phyloP scores from a whole-genome alignment of 2,888 invertebrate genomes.

The Acanthococcus lagerstroemiae region DNA sequence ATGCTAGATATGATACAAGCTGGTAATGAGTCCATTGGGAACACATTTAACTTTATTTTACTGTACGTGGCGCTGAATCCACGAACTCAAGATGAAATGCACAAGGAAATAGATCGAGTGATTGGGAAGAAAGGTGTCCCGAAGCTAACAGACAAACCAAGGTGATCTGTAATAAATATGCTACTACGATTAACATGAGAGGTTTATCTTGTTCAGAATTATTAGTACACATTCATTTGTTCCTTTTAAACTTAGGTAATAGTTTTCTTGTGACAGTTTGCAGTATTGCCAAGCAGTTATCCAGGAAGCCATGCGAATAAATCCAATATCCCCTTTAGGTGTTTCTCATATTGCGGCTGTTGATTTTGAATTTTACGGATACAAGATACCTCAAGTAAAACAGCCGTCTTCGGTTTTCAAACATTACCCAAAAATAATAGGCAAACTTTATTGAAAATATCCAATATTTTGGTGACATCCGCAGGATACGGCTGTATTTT shows the following conservation, averaged over 20 bases:
- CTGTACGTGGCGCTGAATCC: conserved; percentile 2
- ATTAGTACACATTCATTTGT: not conserved
- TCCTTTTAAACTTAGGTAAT: not conserved
- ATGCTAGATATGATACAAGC: conserved; percentile 12
- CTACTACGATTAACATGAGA: too few relatives aligned
- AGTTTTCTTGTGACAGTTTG: not conserved
- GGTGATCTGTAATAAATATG: too few relatives aligned
- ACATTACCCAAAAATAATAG: too few relatives aligned
- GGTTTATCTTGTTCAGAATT: not conserved
- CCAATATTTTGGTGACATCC: not conserved
- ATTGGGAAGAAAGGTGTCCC: not conserved
- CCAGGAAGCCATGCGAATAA: not conserved
- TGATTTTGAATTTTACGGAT: not conserved
- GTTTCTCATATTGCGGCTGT: not conserved
- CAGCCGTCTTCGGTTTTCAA: too few relatives aligned
- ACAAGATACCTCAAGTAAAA: not conserved
- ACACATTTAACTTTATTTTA: conserved; percentile 13
- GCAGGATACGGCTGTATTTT: not conserved
- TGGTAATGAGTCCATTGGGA: conserved; percentile 11
- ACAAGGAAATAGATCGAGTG: conserved; percentile 12
- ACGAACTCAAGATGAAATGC: conserved; percentile 10
- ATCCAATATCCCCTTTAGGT: not conserved
- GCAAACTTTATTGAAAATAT: not conserved
- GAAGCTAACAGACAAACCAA: not conserved
- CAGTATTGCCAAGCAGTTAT: not conserved